A percentile compares a stretch with the other conserved stretches of the same genome.
Evolutionary conservation across 1,140 invertebrate species (phyloP).

Genomic region (Oncopeltus fasciatus): DNA sequence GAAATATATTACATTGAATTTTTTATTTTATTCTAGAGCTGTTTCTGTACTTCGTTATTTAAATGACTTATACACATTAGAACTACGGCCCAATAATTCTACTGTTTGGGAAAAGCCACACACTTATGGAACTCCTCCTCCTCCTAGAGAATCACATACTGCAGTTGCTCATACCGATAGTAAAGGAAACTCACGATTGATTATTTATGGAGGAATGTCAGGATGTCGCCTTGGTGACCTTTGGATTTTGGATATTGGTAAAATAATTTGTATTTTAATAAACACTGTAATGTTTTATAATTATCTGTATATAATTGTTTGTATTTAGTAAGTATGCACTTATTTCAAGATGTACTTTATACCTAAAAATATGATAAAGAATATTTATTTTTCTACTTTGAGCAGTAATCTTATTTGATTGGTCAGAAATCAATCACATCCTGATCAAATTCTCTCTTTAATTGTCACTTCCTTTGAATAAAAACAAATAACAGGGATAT

Average conservation of each 20-base stretch:
- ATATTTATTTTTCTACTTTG: too few species aligned
- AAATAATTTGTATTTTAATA: constrained; percentile 36
- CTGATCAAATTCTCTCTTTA: too few species aligned
- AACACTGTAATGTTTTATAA: too few species aligned
- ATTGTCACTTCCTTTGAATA: too few species aligned
- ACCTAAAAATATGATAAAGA: too few species aligned
- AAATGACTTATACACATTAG: constrained; percentile 29
- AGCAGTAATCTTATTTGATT: too few species aligned
- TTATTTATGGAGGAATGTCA: constrained; percentile 98
- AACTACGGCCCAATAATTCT: constrained; percentile 25
- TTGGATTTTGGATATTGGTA: constrained; percentile 79
- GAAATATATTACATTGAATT: neutral
- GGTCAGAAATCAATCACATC: too few species aligned
- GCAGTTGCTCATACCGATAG: constrained; percentile 77
- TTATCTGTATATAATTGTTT: too few species aligned
- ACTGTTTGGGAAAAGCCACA: constrained; percentile 78
- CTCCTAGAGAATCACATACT: constrained; percentile 91
- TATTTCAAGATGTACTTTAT: too few species aligned
- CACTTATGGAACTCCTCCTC: constrained; percentile 69
- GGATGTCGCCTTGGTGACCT: constrained; percentile 88
- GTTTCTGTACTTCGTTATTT: constrained; percentile 25
- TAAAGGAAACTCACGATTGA: constrained; percentile 63
- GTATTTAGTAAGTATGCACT: too few species aligned
- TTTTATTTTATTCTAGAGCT: constrained; percentile 9
- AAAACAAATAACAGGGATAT: too few species aligned